Conservation (phyloP, 1,140 invertebrate genomes). For the Drosophila pallidifrons region DNA sequence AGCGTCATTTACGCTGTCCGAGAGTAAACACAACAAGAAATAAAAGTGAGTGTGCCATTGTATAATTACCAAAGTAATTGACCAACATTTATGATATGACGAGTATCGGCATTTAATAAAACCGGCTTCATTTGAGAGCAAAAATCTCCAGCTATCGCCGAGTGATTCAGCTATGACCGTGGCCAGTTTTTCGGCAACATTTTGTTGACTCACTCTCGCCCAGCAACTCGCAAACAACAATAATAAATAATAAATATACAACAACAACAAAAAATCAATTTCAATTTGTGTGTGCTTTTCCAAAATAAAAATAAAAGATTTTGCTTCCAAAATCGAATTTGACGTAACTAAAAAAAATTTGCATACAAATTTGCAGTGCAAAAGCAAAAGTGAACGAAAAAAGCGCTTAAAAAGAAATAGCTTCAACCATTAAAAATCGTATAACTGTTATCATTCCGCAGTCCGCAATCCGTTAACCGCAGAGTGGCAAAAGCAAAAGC, state of each 20-base stretch:
- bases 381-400: slow-evolving; percentile 61
- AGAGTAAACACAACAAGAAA: slow-evolving; percentile 3
- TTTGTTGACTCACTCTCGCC: slow-evolving; percentile 41
- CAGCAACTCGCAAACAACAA: slow-evolving; percentile 10
- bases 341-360: slow-evolving; percentile 37
- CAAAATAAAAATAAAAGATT: slow-evolving; percentile 10
- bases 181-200: slow-evolving; percentile 7
- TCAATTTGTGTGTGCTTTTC: slow-evolving; percentile 11
- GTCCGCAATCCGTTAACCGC: slow-evolving; percentile 9
- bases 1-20: slow-evolving; percentile 3
- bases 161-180: slow-evolving; percentile 26
- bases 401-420: slow-evolving; percentile 20
- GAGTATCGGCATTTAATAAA: slow-evolving; percentile 18
- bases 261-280: not conserved
- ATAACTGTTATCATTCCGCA: slow-evolving; percentile 46
- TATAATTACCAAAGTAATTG: slow-evolving; percentile 14
- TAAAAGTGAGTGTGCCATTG: slow-evolving; percentile 23
- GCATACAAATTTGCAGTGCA: slow-evolving; percentile 14
- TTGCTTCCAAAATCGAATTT: slow-evolving; percentile 16
- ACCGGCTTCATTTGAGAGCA: slow-evolving; percentile 35
- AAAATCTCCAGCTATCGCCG: not conserved
- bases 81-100: slow-evolving; percentile 6
- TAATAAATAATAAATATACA: slow-evolving; percentile 7
- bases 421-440: slow-evolving; percentile 26
- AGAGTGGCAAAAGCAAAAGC: not conserved